Percentiles rank a stretch among this genome's conserved stretches.
Conservation (phyloP, 2,113 vertebrate species). For the Dicentrarchus labrax region DNA sequence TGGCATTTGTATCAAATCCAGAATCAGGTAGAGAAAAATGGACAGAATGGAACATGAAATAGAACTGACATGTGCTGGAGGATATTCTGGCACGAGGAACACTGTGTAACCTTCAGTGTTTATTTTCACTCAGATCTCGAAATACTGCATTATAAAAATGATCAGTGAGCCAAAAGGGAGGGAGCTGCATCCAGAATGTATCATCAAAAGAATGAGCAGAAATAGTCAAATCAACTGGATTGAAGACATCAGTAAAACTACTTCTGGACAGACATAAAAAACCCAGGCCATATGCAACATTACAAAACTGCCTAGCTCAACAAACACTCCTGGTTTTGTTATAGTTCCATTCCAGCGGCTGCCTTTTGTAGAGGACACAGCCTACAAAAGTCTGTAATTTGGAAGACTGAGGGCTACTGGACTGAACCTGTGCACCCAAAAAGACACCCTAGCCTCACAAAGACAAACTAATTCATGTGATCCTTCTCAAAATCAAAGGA, state of each 20-base stretch:
- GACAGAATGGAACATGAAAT: background rate
- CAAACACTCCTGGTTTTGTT: constrained; percentile 2
- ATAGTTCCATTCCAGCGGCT: background rate
- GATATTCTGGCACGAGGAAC: background rate
- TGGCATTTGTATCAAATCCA: constrained; percentile 10
- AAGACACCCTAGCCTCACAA: background rate
- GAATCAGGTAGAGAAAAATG: background rate
- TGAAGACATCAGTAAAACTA: background rate
- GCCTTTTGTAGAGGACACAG: background rate
- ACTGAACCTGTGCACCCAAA: background rate
- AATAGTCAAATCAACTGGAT: background rate
- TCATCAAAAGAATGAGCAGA: background rate
- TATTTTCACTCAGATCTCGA: background rate
- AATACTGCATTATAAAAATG: background rate
- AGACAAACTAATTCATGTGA: background rate
- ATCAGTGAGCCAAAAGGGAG: background rate
- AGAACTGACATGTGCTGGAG: background rate
- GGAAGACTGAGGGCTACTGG: background rate
- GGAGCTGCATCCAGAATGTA: background rate
- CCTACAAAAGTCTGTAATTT: background rate
- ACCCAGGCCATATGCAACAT: background rate
- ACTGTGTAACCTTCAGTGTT: background rate
- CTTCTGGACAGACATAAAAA: background rate
- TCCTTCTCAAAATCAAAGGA: background rate
- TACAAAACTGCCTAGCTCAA: background rate